phyloP scores from a whole-genome alignment of 2,113 vertebrate species.

The Gymnobelideus leadbeateri region DNA sequence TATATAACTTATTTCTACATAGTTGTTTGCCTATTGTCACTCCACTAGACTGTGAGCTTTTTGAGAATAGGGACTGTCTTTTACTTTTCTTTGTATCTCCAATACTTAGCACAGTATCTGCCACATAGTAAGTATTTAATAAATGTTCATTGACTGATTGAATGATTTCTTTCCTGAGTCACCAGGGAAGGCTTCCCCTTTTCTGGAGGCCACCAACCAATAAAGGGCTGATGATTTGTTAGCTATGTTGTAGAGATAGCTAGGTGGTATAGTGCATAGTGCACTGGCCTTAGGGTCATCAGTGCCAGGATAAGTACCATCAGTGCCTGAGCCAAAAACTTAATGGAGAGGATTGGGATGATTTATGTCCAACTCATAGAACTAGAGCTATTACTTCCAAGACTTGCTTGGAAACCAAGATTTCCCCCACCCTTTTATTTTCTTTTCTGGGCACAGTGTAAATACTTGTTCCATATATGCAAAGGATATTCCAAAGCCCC shows the following conservation, averaged over 20 bases:
- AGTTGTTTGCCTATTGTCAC: neutral
- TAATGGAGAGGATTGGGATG: neutral
- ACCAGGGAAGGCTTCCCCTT: neutral
- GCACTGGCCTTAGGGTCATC: neutral
- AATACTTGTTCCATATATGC: neutral
- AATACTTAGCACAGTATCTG: neutral
- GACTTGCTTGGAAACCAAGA: neutral
- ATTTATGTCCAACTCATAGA: neutral
- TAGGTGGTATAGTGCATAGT: neutral
- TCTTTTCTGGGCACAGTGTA: neutral
- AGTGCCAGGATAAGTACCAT: neutral
- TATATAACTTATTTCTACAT: neutral
- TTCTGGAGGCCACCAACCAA: neutral
- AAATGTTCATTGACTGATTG: neutral
- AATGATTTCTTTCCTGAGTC: neutral
- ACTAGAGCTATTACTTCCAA: neutral
- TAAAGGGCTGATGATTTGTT: neutral
- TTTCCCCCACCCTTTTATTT: neutral
- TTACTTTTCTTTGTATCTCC: neutral
- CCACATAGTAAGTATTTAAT: neutral
- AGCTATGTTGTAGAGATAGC: neutral
- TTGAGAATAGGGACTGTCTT: neutral
- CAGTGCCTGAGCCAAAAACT: neutral
- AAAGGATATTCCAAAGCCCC: conserved; percentile 3
- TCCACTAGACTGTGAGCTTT: neutral